Base-by-base conservation (phyloP, 2,797 vertebrate genomes). In the Fistularia tabacaria region DNA sequence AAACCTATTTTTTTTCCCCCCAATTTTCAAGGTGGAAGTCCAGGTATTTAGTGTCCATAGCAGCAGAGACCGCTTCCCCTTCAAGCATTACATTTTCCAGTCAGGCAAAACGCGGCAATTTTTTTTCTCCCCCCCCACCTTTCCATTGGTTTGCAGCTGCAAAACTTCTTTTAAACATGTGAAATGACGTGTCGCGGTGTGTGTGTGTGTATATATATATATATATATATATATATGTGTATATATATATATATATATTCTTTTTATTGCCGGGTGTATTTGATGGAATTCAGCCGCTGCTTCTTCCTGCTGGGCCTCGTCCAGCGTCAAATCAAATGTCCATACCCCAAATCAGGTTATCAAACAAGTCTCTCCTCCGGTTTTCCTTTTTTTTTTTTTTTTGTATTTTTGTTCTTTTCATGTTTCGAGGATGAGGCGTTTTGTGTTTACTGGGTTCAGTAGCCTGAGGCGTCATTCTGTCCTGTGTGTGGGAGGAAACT, bases 361-460 rank as follows among this genome's bases (percentile, higher is more conserved):
- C 68, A 73, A 64, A 69, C 25, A 49, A 66, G 58, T 64, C 71
- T 79, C 58, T 77, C 72, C 72, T 80, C 66, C 14, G 66, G 49
- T 61, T 40, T 54, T 52, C 66, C 45, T 48, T 63, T 39, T 54
- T 14, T 47, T 36, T 10, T 48, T 63, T 39, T 54, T 14, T 47
- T 36, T 10, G 5, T 25, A 25, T 25, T 25, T 25, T 25, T 25
- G 25, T 58, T 40, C 38, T 10, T 38, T 62, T 68, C 66, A 51
- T 73, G 55, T 77, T 73, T 74, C 64, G 68, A 83, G 74, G 77
- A 76, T 51, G 74, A 79, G 78, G 73, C 65, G 54, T 83, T 80
- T 84, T 85, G 77, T 82, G 77, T 86, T 71, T 88, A 65, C 76
- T 75, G 71, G 73, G 69, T 79, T 67, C 71, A 78, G 78, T 83